Evolutionary conservation across 2,797 vertebrate species (phyloP), one percentile per base, ranked within the genome.

Genomic region (Hapalemur alaotrensis): DNA sequence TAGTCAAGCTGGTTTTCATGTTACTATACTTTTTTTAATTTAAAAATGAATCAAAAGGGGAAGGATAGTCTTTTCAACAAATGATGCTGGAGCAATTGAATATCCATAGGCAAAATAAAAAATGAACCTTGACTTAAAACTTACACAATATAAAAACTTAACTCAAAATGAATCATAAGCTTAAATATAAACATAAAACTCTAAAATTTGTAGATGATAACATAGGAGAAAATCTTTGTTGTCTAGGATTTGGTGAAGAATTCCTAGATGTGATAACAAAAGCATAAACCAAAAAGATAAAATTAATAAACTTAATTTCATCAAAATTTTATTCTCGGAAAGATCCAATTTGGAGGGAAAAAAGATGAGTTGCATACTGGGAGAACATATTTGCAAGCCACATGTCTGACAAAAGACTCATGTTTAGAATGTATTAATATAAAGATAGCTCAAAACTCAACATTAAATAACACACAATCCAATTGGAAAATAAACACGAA

Each of bases 281-380:
- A 67, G 28, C 11, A 89, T 5, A 94, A 88, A 85, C 2, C 14
- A 61, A 48, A 86, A 80, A 25, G 18, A 50, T 52, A 50, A 80
- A 84, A 80, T 85, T 59, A 89, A 73, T 80, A 72, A 61, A 87
- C 65, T 32, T 78, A 22, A 91, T 17, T 91, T 92, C 5, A 85
- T 93, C 41, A 86, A 89, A 79, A 83, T 35, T 88, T 92, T 92
- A 32, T 84, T 84, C 35, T 89, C 41, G 30, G 30, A 89, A 54
- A 59, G 23, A 41, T 15, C 28, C 7, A 35, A 2, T 4, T 91
- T 86, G 80, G 25, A 80, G 35, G 13, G 43, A 75, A 76, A 72
- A 63, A 54, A 75, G 6, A 46, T 5, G 28, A 57, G 4, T 10
- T 70, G 43, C 13, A n/a, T 69, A 48, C 9, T 41, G 17, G 25